Evolutionary conservation across 1,140 invertebrate genomes (phyloP).

Genomic region (Venustaconcha ellipsiformis): DNA sequence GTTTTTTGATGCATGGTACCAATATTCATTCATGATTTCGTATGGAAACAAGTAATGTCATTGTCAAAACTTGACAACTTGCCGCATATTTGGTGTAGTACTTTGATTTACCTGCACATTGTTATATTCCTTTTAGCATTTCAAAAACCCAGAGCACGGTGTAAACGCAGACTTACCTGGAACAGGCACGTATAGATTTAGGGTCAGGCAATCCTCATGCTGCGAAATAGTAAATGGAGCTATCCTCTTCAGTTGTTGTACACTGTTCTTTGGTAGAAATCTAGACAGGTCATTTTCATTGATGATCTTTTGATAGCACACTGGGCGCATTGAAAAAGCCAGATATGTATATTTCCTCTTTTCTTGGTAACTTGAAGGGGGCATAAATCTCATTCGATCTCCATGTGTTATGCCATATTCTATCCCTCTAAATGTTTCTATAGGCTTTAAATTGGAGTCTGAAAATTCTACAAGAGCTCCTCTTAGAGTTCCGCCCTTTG

Average conservation of each 20-base stretch:
- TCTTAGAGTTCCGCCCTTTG: slow-evolving; percentile 83
- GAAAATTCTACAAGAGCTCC: slow-evolving; percentile 87
- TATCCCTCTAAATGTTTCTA: slow-evolving; percentile 94
- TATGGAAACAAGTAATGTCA: too few species aligned
- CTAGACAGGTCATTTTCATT: slow-evolving; percentile 73
- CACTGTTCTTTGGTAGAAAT: slow-evolving; percentile 86
- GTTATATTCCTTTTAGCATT: too few species aligned
- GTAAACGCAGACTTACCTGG: slow-evolving; percentile 78
- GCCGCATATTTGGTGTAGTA: too few species aligned
- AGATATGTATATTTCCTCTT: slow-evolving; percentile 85
- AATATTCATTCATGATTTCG: too few species aligned
- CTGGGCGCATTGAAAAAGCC: slow-evolving; percentile 80
- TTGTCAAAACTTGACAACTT: too few species aligned
- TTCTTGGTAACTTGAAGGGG: slow-evolving; percentile 87
- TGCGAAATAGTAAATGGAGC: slow-evolving; percentile 89
- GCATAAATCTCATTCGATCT: slow-evolving; percentile 93
- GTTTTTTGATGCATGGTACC: too few species aligned
- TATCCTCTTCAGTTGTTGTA: slow-evolving; percentile 88
- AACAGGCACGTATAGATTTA: slow-evolving; percentile 94
- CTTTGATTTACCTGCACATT: too few species aligned
- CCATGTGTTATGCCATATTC: slow-evolving; percentile 95
- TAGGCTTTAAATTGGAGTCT: slow-evolving; percentile 85
- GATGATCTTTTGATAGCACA: slow-evolving; percentile 85
- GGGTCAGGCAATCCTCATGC: slow-evolving; percentile 95
- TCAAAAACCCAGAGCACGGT: neutral